Evolutionary conservation across 2,888 invertebrate genomes (phyloP).

Genomic region (Clanis bilineata): DNA sequence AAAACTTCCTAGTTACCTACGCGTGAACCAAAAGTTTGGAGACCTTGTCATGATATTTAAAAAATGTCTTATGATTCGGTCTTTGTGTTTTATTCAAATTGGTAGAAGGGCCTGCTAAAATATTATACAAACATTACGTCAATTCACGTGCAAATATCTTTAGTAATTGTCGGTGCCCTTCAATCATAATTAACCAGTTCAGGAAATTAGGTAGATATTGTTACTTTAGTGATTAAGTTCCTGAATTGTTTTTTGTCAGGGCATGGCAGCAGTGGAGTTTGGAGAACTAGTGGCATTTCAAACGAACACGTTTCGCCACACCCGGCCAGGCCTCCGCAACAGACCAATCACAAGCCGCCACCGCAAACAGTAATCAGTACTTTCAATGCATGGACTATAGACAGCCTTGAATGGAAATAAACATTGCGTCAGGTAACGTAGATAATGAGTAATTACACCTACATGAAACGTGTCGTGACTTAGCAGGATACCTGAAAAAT

Average conservation of each 20-base stretch:
- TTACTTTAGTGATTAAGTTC: constrained; percentile 26
- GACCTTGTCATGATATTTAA: constrained; percentile 33
- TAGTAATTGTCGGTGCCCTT: not conserved
- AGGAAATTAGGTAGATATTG: not conserved
- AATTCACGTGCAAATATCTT: constrained; percentile 27
- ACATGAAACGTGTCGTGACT: constrained; percentile 18
- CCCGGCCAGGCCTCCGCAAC: constrained; percentile 73
- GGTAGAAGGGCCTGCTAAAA: constrained; percentile 30
- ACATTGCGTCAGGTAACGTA: constrained; percentile 50
- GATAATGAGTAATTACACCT: constrained; percentile 23
- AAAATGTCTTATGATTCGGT: constrained; percentile 28
- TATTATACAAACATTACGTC: constrained; percentile 30
- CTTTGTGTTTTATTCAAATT: constrained; percentile 30
- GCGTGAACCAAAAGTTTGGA: constrained; percentile 23
- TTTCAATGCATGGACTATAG: constrained; percentile 67
- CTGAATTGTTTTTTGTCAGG: constrained; percentile 45
- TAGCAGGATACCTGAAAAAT: not conserved
- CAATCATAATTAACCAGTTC: not conserved
- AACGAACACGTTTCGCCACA: constrained; percentile 67
- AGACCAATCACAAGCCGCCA: constrained; percentile 66
- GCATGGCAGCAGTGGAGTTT: constrained; percentile 40
- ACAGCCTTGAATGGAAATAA: constrained; percentile 66
- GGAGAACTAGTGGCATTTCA: constrained; percentile 44
- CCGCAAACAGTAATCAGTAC: constrained; percentile 58
- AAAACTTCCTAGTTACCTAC: constrained; percentile 29